Evolutionary conservation across 2,888 invertebrate genomes (phyloP).

Genomic region (Nezara viridula): DNA sequence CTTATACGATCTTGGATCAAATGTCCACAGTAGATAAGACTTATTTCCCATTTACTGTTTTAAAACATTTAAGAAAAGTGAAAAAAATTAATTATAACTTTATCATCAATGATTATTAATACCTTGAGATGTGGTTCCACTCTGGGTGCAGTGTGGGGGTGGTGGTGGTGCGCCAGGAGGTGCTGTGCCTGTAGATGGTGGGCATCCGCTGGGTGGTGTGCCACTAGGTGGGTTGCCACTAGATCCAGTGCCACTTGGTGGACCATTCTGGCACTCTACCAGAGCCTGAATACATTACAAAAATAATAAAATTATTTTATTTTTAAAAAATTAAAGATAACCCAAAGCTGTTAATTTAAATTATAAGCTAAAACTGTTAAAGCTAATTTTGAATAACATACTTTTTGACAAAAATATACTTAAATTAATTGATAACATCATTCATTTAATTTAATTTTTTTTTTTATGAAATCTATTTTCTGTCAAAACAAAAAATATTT

Average conservation of each 20-base stretch:
- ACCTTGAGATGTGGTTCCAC: neutral
- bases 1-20: neutral
- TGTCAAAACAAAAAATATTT: too few relatives aligned
- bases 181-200: neutral
- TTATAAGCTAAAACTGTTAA: too few relatives aligned
- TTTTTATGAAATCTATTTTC: too few relatives aligned
- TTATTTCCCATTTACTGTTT: too few relatives aligned
- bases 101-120: neutral
- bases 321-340: too few relatives aligned
- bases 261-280: neutral
- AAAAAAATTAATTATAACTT: neutral
- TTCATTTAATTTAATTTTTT: too few relatives aligned
- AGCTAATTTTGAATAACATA: too few relatives aligned
- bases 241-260: neutral
- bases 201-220: neutral
- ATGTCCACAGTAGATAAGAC: neutral
- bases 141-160: neutral
- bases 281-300: neutral
- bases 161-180: neutral
- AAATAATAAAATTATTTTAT: too few relatives aligned
- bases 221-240: neutral
- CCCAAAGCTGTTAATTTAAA: too few relatives aligned
- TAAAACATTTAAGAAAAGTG: neutral
- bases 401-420: too few relatives aligned
- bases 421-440: too few relatives aligned